A percentile compares a stretch with the other conserved stretches of the same genome.
Conservation (phyloP, 2,113 vertebrate species). For the Campylomormyrus tamandua region DNA sequence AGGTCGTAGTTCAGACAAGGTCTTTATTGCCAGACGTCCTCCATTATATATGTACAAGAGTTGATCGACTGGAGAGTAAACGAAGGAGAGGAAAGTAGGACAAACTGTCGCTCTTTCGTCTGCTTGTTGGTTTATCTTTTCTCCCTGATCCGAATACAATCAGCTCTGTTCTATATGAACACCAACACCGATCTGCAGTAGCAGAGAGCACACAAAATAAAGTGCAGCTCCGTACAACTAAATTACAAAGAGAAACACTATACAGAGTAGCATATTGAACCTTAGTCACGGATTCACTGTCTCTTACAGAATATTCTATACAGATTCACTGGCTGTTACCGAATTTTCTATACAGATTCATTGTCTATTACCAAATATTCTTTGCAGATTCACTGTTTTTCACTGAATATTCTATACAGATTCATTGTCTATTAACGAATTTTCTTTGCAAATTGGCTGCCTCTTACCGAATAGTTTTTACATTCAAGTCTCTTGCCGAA, state of each 20-base stretch:
- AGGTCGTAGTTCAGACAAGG: conserved; percentile 34
- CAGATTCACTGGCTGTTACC: neutral
- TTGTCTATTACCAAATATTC: neutral
- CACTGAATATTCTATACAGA: neutral
- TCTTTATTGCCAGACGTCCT: conserved; percentile 43
- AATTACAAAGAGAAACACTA: neutral
- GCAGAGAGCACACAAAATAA: neutral
- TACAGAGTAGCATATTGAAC: neutral
- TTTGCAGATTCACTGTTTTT: neutral
- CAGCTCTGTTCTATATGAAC: neutral
- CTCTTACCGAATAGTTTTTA: neutral
- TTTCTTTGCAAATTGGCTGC: neutral
- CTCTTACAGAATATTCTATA: neutral
- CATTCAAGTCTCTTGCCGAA: neutral
- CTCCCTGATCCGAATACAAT: neutral
- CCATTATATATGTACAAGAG: conserved; percentile 39
- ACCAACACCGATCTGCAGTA: conserved; percentile 2
- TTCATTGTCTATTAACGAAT: neutral
- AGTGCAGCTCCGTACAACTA: neutral
- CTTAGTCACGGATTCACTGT: neutral
- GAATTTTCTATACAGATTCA: neutral
- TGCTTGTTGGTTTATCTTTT: neutral
- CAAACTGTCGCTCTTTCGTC: neutral
- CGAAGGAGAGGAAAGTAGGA: neutral
- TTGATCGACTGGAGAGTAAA: conserved; percentile 24